A percentile compares a stretch with the other conserved stretches of the same genome.
phyloP scores from a whole-genome alignment of 2,797 vertebrate species.

The Meda fulgida region DNA sequence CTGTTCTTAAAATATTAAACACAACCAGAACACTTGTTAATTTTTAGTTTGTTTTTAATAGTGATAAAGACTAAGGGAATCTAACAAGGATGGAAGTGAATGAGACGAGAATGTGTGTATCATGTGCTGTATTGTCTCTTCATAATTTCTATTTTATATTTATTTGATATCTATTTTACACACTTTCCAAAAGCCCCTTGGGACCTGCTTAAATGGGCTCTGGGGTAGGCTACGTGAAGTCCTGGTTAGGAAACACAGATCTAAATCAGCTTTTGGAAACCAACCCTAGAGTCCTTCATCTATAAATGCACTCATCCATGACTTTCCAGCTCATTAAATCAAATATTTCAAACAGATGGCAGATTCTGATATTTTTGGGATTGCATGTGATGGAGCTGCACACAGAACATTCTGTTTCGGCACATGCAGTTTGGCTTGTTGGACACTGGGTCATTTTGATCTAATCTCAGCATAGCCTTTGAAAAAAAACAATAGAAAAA shows the following conservation, averaged over 20 bases:
- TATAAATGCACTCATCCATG: conserved; percentile 20
- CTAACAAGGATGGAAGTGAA: background rate
- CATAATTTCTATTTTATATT: background rate
- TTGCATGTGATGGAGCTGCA: background rate
- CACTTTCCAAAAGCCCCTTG: background rate
- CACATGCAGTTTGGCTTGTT: background rate
- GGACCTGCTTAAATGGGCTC: background rate
- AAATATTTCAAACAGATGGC: conserved; percentile 41
- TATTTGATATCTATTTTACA: background rate
- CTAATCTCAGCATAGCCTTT: background rate
- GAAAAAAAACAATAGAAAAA: background rate
- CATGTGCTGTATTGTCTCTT: background rate
- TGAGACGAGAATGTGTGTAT: background rate
- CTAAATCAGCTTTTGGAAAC: background rate
- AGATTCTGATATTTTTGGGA: conserved; percentile 11
- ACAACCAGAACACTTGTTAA: background rate
- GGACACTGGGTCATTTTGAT: background rate
- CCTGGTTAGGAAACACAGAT: background rate
- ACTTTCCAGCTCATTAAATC: conserved; percentile 33
- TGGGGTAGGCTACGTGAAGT: background rate
- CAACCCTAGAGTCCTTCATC: background rate
- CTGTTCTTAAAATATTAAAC: background rate
- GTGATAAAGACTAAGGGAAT: background rate
- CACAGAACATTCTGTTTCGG: background rate
- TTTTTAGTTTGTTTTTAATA: background rate